These are phyloP conservation scores for Sphenodon punctatus DNA, from an alignment of 2,797 vertebrate genomes.

Conservation along the genomic window DNA sequence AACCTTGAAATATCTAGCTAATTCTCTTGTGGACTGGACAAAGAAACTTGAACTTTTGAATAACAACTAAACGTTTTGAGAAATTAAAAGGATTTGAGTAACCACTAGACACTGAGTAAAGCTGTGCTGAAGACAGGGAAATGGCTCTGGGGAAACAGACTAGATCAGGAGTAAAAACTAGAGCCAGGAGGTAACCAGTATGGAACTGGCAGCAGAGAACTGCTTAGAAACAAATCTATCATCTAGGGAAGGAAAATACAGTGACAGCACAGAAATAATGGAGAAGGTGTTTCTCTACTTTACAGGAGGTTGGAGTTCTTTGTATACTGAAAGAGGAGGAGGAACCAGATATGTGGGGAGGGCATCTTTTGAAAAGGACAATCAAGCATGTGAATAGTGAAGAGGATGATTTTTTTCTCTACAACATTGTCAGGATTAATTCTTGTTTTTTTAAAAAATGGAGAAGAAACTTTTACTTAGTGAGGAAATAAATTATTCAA, in stretches of 20 bases:
- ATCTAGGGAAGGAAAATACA: accelerated
- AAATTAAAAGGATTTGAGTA: too few relatives aligned
- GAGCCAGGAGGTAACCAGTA: background rate
- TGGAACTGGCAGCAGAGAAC: background rate
- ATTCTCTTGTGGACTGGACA: too few relatives aligned
- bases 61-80: too few relatives aligned
- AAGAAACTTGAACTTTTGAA: too few relatives aligned
- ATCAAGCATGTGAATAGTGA: too few relatives aligned
- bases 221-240: background rate
- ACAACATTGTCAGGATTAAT: too few relatives aligned
- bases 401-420: too few relatives aligned
- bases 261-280: background rate
- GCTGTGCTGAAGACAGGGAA: background rate
- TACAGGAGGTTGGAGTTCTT: accelerated
- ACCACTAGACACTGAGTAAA: too few relatives aligned
- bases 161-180: accelerated
- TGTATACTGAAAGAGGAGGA: too few relatives aligned
- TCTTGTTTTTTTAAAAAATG: background rate
- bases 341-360: too few relatives aligned
- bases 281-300: background rate
- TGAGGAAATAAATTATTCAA: background rate
- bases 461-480: background rate
- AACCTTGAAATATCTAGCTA: too few relatives aligned
- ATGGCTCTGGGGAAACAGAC: background rate
- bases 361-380: too few relatives aligned